These are phyloP conservation scores for Anthopleura xanthogrammica DNA, from an alignment of 92 coral and sea anemone species.

Conservation along the genomic window DNA sequence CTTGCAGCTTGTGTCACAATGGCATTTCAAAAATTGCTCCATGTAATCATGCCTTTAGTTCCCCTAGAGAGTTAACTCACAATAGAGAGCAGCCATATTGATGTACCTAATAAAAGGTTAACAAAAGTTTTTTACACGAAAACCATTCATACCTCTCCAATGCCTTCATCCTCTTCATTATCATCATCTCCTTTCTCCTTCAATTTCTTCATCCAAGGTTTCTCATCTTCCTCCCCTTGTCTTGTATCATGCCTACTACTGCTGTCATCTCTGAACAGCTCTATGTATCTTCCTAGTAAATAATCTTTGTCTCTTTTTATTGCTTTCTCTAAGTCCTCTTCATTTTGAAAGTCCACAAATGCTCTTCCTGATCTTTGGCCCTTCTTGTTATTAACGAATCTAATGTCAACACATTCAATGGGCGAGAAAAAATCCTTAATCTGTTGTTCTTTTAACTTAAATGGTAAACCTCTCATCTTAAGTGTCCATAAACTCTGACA, in stretches of 20 bases:
- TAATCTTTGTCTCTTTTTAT: constrained; percentile 80
- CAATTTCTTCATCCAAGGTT: constrained; percentile 85
- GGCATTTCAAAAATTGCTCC: too few relatives aligned
- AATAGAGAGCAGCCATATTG: too few relatives aligned
- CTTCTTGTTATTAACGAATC: constrained; percentile 65
- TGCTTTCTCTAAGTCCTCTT: constrained; percentile 76
- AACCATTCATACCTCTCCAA: neutral
- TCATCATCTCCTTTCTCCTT: constrained; percentile 48
- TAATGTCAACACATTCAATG: constrained; percentile 53
- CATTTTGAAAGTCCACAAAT: constrained; percentile 79
- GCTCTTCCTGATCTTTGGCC: constrained; percentile 84
- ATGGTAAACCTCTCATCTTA: constrained; percentile 92
- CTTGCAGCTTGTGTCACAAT: too few relatives aligned
- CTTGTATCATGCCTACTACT: neutral
- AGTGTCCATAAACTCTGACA: constrained; percentile 56
- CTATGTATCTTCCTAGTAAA: constrained; percentile 85
- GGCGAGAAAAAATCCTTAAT: constrained; percentile 85
- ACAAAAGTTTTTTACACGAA: neutral
- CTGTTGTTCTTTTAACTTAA: constrained; percentile 70
- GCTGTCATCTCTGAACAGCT: constrained; percentile 78
- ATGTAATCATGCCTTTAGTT: too few relatives aligned
- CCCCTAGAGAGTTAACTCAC: too few relatives aligned
- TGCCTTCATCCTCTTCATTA: constrained; percentile 69
- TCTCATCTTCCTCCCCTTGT: constrained; percentile 34
- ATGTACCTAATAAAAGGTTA: too few relatives aligned